Evolutionary conservation across 2,113 vertebrate species (phyloP), one percentile per base, ranked within the genome.

Genomic region (Sclerurus mexicanus): DNA sequence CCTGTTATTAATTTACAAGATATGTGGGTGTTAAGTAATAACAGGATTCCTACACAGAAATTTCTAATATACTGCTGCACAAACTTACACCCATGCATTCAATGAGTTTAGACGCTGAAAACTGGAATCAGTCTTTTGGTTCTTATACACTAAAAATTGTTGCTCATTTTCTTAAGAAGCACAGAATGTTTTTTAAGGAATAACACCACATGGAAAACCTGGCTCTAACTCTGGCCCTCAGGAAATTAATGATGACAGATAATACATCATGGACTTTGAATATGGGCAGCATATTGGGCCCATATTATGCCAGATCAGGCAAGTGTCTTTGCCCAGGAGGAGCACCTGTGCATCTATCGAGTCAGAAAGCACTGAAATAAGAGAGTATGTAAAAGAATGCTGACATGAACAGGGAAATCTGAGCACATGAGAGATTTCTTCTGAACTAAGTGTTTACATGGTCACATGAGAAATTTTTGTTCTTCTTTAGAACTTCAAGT

Each of bases 1-100:
- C 44, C 39, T 75, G 69, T 88, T 95, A 89, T 94, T 95, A 92
- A 68, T 95, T 95, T 95, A 92, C 80, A 90, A 90, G 88, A 53
- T 84, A 53, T 67, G 88, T 95, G 88, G 80, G 56, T 91, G 90
- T 93, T 84, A 73, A 95, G 67, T 94, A 95, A 90, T 91, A 96
- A 84, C 53, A 78, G 62, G 42, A 85, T 89, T 95, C 67, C 74
- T 42, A 63, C 85, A 67, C 58, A 96, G 79, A 52, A 8, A 5
- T 91, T 93, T 95, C 37, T 91, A 84, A 86, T 92, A 75, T n/a
- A 75, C 40, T 84, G 58, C 86, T 91, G 40, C 80, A 93, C 46
- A 92, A 87, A 95, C 92, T 95, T 89, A 92, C 72, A 91, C 50
- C 71, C 46, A 59, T 91, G 33, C 46, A 56, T 83, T 73, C 74